A percentile compares a stretch with the other conserved stretches of the same genome.
These are phyloP conservation scores for Polydrusus tereticollis DNA, from an alignment of 2,888 invertebrate genomes.

Conservation along the genomic window DNA sequence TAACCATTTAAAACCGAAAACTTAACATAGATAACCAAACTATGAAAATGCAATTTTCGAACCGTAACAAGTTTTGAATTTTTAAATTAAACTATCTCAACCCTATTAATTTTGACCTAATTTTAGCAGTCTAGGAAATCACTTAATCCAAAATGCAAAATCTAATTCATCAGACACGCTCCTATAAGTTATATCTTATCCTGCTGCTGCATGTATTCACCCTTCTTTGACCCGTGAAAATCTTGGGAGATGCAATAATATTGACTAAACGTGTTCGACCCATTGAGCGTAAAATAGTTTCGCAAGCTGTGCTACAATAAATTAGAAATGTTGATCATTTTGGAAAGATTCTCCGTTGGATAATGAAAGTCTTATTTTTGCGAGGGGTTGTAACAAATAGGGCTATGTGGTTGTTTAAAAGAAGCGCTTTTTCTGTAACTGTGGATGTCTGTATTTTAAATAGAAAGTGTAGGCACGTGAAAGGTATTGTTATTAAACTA, in stretches of 20 bases:
- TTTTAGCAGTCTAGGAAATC: neutral
- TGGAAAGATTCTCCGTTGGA: neutral
- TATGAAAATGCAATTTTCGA: too few relatives aligned
- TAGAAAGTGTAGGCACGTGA: too few relatives aligned
- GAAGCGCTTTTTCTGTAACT: too few relatives aligned
- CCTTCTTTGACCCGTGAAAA: conserved; percentile 18
- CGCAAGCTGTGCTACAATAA: conserved; percentile 16
- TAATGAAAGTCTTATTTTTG: too few relatives aligned
- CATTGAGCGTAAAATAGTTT: conserved; percentile 13
- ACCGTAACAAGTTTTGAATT: too few relatives aligned
- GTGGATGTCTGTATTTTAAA: too few relatives aligned
- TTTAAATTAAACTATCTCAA: neutral
- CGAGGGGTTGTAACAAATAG: too few relatives aligned
- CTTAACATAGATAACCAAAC: too few relatives aligned
- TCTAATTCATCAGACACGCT: neutral
- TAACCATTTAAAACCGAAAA: too few relatives aligned
- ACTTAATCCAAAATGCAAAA: conserved; percentile 2
- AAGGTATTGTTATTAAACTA: too few relatives aligned
- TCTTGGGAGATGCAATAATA: conserved; percentile 26
- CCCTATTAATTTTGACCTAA: neutral
- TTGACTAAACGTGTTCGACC: conserved; percentile 11
- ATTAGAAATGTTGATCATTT: conserved; percentile 12
- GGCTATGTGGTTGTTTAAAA: too few relatives aligned
- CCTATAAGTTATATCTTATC: neutral
- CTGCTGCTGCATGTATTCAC: neutral